Evolutionary conservation across 2,113 vertebrate species (phyloP).

Genomic region (Formicarius rufipectus): DNA sequence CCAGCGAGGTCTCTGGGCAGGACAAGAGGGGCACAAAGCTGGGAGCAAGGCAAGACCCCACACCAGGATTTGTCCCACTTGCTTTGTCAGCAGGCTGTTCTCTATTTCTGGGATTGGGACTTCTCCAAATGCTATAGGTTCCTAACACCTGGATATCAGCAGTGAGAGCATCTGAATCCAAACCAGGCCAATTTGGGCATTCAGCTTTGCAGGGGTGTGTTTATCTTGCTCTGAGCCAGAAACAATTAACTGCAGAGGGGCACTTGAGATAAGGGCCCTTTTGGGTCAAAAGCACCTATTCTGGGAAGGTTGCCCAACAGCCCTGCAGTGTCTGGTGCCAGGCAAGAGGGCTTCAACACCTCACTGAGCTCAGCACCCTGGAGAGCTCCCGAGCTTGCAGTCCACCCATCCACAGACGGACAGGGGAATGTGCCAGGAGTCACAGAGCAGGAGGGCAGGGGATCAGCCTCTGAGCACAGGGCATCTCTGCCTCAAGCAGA

Average conservation of each 20-base stretch:
- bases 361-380: background rate
- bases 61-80: background rate
- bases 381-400: background rate
- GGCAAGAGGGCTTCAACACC: background rate
- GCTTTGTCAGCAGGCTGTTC: background rate
- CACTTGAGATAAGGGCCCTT: background rate
- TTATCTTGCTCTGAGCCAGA: background rate
- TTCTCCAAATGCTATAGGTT: background rate
- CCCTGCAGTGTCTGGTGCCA: background rate
- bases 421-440: background rate
- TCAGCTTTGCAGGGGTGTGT: background rate
- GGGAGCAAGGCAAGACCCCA: background rate
- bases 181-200: background rate
- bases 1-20: accelerated
- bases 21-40: background rate
- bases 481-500: background rate
- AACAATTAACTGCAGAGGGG: slow-evolving; percentile 17
- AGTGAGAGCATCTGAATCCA: background rate
- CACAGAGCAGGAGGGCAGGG: background rate
- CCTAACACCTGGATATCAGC: background rate
- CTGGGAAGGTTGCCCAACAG: slow-evolving; percentile 33
- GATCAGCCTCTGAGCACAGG: background rate
- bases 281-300: slow-evolving; percentile 10
- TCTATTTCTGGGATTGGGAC: background rate
- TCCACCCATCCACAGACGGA: background rate